Base-by-base conservation (phyloP, 2,888 invertebrate species). In the Synergus umbraculus region DNA sequence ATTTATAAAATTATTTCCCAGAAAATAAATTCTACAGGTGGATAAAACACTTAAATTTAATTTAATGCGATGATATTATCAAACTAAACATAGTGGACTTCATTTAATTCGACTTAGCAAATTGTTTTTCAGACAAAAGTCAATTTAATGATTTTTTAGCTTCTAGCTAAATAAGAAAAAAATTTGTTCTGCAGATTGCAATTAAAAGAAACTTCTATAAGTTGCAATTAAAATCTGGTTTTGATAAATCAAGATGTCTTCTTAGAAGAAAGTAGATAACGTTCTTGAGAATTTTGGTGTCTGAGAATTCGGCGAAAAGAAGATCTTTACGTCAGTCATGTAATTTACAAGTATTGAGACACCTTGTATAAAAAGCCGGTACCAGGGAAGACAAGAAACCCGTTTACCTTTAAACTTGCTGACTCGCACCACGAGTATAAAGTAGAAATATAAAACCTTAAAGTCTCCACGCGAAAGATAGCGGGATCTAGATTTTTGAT, bases 381-480 rank as follows among this genome's bases (percentile, higher is more conserved):
- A n/a, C 54, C 49, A 49, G 54, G 73, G 73, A 73, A 73, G 82
- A 85, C 84, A 85, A 87, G 88, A 90, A 89, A 90, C 89, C 87
- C 87, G 89, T 90, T 89, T 90, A 90, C 89, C 89, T 89, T 89
- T 90, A 89, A 89, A 89, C 88, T 88, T 83, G 49, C 73, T 54
- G 54, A 73, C 73, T 49, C 54, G 73, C 15, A 54, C 54, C 54
- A 73, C 54, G 54, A 58, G 54, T 73, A 41, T 54, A 58, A 37
- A 73, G 54, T 58, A 73, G 49, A 69, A 73, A 73, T 73, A 73
- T 41, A 73, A 73, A 73, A 73, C 73, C 54, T 73, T 41, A 73
- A 73, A 73, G 73, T 41, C 73, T 49, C 54, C 29, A 54, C n/a
- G 73, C 58, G 73, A 73, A 73, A 73, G 54, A 54, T 73, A 73